These are phyloP conservation scores for Pseudopipra pipra DNA, from an alignment of 2,113 vertebrate species.

Conservation along the genomic window DNA sequence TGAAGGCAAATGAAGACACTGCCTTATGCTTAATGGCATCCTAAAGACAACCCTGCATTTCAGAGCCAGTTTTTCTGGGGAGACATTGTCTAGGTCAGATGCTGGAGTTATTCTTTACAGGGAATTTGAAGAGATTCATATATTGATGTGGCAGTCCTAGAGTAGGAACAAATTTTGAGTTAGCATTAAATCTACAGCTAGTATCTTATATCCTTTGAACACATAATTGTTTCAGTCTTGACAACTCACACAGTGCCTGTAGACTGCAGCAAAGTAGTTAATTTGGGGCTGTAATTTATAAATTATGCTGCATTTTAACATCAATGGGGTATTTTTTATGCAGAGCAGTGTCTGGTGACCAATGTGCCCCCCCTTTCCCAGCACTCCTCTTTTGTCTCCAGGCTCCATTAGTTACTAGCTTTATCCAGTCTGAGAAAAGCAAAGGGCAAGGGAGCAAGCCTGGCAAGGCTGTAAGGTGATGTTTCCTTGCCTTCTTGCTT, in stretches of 20 bases:
- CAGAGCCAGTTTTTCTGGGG: not conserved
- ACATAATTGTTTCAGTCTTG: not conserved
- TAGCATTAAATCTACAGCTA: not conserved
- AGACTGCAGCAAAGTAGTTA: not conserved
- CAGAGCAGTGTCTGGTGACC: not conserved
- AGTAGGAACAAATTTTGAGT: not conserved
- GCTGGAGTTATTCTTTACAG: not conserved
- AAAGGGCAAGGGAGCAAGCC: conserved; percentile 11
- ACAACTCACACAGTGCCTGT: not conserved
- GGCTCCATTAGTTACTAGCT: not conserved
- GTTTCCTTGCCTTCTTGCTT: conserved; percentile 14
- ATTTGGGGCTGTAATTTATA: not conserved
- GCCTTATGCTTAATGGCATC: not conserved
- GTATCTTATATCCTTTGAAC: not conserved
- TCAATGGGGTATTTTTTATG: not conserved
- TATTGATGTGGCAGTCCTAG: not conserved
- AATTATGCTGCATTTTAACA: not conserved
- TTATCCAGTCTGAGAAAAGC: not conserved
- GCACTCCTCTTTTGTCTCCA: not conserved
- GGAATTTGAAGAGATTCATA: not conserved
- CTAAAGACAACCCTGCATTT: not conserved
- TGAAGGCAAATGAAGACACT: conserved; percentile 9
- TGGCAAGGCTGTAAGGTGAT: not conserved
- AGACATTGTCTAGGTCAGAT: not conserved
- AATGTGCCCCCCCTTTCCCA: not conserved